These are phyloP conservation scores for Yponomeuta cagnagella DNA, from an alignment of 2,888 invertebrate genomes.

Conservation along the genomic window DNA sequence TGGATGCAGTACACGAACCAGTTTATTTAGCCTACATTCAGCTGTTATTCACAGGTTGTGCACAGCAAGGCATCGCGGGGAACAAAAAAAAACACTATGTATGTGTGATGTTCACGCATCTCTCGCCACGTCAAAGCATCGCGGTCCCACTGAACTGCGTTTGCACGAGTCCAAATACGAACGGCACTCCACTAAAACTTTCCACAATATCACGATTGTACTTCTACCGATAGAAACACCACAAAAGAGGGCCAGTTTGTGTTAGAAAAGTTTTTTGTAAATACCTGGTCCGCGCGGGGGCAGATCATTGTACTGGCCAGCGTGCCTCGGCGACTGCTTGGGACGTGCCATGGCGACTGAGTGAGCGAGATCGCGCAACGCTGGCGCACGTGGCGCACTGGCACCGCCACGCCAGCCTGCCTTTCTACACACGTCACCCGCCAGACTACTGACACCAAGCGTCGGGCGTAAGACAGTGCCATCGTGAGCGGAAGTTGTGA, in stretches of 20 bases:
- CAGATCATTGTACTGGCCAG: constrained; percentile 56
- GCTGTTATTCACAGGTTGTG: not conserved
- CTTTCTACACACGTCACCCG: constrained; percentile 36
- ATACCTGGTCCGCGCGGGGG: constrained; percentile 71
- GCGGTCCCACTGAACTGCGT: not conserved
- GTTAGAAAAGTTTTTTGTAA: constrained; percentile 4
- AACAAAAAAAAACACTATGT: not conserved
- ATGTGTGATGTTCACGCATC: not conserved
- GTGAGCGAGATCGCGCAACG: constrained; percentile 43
- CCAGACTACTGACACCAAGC: constrained; percentile 15
- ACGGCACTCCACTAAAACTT: not conserved
- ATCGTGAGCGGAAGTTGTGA: not conserved
- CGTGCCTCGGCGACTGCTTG: constrained; percentile 69
- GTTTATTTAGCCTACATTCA: not conserved
- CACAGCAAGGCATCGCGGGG: not conserved
- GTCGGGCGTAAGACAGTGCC: not conserved
- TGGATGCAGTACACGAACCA: not conserved
- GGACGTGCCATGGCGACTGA: constrained; percentile 68
- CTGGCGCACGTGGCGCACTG: constrained; percentile 33
- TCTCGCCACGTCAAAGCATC: not conserved
- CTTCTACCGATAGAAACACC: not conserved
- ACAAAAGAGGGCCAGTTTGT: not conserved
- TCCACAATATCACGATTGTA: not conserved
- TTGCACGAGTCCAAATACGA: not conserved
- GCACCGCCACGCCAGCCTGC: constrained; percentile 27